phyloP scores from a whole-genome alignment of 2,113 vertebrate species.

The Hippocampus guttulatus region DNA sequence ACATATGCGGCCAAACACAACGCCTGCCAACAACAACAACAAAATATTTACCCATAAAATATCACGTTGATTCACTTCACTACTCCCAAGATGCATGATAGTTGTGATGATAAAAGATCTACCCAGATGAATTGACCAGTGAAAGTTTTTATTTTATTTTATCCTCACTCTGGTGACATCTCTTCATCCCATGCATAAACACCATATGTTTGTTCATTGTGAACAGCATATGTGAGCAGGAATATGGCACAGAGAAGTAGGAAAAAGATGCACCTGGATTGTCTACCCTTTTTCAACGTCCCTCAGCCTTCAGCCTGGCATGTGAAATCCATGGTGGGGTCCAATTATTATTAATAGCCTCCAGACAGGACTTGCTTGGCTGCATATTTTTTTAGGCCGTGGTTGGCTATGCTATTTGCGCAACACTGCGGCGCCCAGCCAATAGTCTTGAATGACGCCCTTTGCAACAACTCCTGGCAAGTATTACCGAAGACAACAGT shows the following conservation, averaged over 20 bases:
- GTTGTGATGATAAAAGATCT: conserved; percentile 21
- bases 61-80: conserved; percentile 20
- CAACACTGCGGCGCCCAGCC: no score
- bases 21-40: conserved; percentile 20
- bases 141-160: conserved; percentile 19
- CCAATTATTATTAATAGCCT: no score
- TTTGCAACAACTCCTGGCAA: no score
- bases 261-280: conserved; percentile 18
- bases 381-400: no score
- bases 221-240: conserved; percentile 46
- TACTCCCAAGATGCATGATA: conserved; percentile 13
- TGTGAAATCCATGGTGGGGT: no score
- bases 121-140: conserved; percentile 10
- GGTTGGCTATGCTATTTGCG: no score
- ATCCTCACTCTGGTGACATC: conserved; percentile 25
- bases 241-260: conserved; percentile 38
- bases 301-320: no score
- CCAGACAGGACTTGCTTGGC: no score
- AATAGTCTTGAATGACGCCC: no score
- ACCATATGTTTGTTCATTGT: conserved; percentile 25
- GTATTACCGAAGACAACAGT: no score
- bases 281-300: not conserved
- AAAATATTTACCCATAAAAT: conserved; percentile 32
- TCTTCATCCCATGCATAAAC: conserved; percentile 38
- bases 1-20: conserved; percentile 5